phyloP scores from a whole-genome alignment of 2,797 vertebrate species.

The Salmo trutta region DNA sequence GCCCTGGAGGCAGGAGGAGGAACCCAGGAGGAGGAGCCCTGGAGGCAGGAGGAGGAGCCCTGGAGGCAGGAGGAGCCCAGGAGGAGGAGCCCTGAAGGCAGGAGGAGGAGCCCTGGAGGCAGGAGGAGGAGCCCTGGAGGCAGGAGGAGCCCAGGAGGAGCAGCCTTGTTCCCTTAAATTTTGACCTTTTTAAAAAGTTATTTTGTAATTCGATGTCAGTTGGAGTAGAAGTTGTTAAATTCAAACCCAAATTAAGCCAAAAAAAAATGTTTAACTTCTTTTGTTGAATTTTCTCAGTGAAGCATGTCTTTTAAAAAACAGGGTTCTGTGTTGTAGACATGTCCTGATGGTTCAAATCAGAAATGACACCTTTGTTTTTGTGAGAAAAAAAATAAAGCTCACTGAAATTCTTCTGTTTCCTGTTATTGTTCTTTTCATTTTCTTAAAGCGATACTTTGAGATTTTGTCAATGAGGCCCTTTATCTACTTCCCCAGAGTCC shows the following conservation, averaged over 20 bases:
- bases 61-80: no score
- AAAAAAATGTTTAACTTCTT: constrained; percentile 48
- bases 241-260: constrained; percentile 52
- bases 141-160: no score
- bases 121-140: no score
- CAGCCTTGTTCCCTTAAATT: constrained; percentile 60
- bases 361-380: constrained; percentile 67
- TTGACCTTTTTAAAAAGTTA: constrained; percentile 32
- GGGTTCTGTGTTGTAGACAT: constrained; percentile 48
- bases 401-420: constrained; percentile 82
- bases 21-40: no score
- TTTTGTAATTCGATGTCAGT: constrained; percentile 44
- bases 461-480: no score
- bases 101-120: no score
- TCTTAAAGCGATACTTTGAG: background rate
- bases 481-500: no score
- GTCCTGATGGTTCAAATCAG: constrained; percentile 59
- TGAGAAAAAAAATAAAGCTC: constrained; percentile 95
- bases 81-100: no score
- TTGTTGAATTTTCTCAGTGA: constrained; percentile 75
- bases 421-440: constrained; percentile 2
- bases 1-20: no score
- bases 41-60: no score
- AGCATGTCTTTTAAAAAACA: constrained; percentile 56
- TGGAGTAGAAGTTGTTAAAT: constrained; percentile 41